Evolutionary conservation across 2,113 vertebrate species (phyloP).

Genomic region (Eptesicus fuscus): DNA sequence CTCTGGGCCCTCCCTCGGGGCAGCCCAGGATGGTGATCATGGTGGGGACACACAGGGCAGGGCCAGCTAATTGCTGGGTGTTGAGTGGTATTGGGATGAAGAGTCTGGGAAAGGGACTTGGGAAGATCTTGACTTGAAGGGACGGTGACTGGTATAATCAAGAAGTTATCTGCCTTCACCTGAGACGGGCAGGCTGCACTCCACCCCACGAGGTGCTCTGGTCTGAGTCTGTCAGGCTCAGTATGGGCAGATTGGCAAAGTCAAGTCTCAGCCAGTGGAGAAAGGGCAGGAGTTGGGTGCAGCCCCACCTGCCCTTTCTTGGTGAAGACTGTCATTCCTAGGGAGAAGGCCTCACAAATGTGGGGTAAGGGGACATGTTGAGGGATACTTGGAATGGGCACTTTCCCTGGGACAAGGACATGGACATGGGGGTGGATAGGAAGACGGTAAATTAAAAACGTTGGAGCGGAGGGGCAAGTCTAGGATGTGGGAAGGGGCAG

Average conservation of each 20-base stretch:
- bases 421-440: background rate
- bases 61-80: conserved; percentile 16
- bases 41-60: background rate
- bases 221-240: background rate
- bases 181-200: background rate
- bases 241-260: background rate
- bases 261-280: background rate
- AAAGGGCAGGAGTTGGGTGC: background rate
- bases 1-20: background rate
- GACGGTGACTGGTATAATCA: conserved; percentile 33
- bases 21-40: background rate
- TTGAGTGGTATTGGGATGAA: background rate
- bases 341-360: background rate
- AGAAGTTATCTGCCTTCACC: conserved; percentile 29
- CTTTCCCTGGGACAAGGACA: background rate
- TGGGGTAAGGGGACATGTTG: background rate
- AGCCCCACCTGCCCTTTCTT: background rate
- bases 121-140: conserved; percentile 22
- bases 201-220: background rate
- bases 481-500: conserved; percentile 19
- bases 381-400: background rate
- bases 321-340: background rate
- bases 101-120: conserved; percentile 42
- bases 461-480: background rate
- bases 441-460: background rate